Evolutionary conservation across 2,113 vertebrate species (phyloP).

Genomic region (Neolamprologus modestus): DNA sequence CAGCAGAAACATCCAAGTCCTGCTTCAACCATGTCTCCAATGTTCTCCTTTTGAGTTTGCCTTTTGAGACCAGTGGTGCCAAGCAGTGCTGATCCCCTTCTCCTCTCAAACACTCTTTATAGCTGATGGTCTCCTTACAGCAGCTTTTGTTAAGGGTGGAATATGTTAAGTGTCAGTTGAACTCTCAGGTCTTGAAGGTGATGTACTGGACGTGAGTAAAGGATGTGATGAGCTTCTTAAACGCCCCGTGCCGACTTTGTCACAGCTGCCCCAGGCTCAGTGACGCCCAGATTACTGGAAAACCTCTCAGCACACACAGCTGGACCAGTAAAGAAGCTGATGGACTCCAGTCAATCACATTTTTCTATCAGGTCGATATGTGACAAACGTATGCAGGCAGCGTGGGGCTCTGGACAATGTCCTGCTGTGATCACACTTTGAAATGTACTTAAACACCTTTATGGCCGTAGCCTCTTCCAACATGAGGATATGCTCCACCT

Average conservation of each 20-base stretch:
- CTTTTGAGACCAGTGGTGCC: neutral
- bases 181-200: neutral
- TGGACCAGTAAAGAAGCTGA: neutral
- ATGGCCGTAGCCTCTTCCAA: neutral
- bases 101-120: neutral
- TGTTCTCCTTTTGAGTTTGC: neutral
- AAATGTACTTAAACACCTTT: neutral
- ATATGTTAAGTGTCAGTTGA: rapidly evolving
- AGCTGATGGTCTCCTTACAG: rapidly evolving
- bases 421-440: neutral
- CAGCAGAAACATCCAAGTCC: neutral
- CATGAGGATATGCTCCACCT: neutral
- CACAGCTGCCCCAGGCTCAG: neutral
- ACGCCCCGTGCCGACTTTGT: neutral
- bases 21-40: neutral
- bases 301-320: neutral
- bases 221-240: neutral
- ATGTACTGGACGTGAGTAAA: neutral
- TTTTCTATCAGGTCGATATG: neutral
- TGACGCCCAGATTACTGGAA: neutral
- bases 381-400: neutral
- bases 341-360: neutral
- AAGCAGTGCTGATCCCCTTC: neutral
- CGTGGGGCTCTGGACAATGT: neutral
- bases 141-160: neutral